These are phyloP conservation scores for Cliona cf. orientalis DNA, from an alignment of 37 sponge, comb jelly and placozoan species.

Conservation along the genomic window DNA sequence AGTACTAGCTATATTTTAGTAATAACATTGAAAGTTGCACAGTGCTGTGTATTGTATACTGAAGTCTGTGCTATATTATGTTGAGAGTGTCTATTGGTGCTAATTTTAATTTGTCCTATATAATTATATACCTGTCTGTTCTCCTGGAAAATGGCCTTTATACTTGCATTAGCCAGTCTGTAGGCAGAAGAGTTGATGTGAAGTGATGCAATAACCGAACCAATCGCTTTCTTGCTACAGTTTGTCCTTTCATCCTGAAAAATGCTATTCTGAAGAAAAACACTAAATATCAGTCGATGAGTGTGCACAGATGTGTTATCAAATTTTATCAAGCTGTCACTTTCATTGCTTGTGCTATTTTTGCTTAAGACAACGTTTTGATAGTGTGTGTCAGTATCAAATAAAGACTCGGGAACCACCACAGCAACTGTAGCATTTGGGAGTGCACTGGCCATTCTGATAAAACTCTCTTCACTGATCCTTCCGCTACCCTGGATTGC, in stretches of 20 bases:
- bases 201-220: not conserved
- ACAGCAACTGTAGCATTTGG: not conserved
- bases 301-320: too few species aligned
- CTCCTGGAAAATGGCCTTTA: not conserved
- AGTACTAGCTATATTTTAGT: too few species aligned
- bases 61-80: too few species aligned
- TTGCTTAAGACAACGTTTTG: not conserved
- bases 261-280: not conserved
- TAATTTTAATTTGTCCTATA: not conserved
- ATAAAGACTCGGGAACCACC: not conserved
- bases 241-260: not conserved
- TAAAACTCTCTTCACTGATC: not conserved
- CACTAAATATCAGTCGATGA: not conserved
- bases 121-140: not conserved
- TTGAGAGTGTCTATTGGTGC: too few species aligned
- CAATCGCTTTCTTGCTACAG: not conserved
- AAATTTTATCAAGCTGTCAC: too few species aligned
- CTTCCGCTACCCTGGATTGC: not conserved
- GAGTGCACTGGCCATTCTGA: not conserved
- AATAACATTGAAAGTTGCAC: too few species aligned
- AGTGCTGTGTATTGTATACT: too few species aligned
- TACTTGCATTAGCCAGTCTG: not conserved
- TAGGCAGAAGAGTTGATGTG: not conserved
- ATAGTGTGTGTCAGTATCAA: not conserved
- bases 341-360: not conserved